phyloP scores from a whole-genome alignment of 2,113 vertebrate genomes.

The Engystomops pustulosus region DNA sequence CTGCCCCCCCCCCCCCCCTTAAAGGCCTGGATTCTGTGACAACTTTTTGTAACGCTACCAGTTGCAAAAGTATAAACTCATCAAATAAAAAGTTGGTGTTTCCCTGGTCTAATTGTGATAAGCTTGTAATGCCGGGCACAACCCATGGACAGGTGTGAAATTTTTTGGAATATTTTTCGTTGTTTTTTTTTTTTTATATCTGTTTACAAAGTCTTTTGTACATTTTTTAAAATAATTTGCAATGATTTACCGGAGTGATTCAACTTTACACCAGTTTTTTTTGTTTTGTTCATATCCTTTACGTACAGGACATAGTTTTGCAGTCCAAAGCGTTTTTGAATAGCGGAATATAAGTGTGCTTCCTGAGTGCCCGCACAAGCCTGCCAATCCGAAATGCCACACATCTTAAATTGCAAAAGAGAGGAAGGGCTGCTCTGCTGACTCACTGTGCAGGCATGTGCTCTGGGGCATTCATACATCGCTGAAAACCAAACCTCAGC shows the following conservation, averaged over 20 bases:
- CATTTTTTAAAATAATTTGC: too few species aligned
- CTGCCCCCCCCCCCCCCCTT: too few species aligned
- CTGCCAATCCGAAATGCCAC: conserved; percentile 53
- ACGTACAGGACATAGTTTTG: conserved; percentile 37
- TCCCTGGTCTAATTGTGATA: too few species aligned
- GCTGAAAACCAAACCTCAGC: conserved; percentile 29
- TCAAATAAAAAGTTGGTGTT: too few species aligned
- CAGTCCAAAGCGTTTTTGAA: conserved; percentile 26
- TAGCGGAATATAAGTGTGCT: conserved; percentile 48
- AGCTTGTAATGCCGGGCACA: too few species aligned
- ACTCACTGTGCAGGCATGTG: conserved; percentile 48
- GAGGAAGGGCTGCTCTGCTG: conserved; percentile 46
- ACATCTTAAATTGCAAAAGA: conserved; percentile 56
- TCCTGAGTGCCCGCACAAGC: conserved; percentile 52
- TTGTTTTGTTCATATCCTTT: conserved; percentile 8
- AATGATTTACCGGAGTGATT: conserved; percentile 3
- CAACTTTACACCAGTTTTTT: conserved; percentile 4
- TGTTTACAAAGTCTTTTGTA: too few species aligned
- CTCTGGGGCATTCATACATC: conserved; percentile 46
- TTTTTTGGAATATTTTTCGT: too few species aligned
- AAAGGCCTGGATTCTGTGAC: too few species aligned
- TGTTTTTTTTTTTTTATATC: too few species aligned
- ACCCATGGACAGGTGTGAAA: too few species aligned
- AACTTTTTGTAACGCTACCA: too few species aligned
- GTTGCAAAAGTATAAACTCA: too few species aligned